These are phyloP conservation scores for Drosophila burlai DNA, from an alignment of 1,140 invertebrate genomes.

Conservation along the genomic window DNA sequence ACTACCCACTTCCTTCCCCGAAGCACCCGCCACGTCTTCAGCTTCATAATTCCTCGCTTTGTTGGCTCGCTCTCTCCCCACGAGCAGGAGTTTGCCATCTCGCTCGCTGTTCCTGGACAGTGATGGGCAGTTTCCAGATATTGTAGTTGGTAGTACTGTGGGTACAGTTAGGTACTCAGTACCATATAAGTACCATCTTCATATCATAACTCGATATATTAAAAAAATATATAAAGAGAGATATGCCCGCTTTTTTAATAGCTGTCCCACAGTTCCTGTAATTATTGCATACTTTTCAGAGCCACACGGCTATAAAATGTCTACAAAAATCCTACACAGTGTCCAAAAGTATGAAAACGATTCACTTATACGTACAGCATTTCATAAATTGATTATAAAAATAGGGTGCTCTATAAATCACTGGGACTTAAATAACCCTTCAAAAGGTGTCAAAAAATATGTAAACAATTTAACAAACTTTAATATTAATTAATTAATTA, in stretches of 20 bases:
- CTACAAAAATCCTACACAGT: too few species aligned
- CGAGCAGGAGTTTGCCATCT: neutral
- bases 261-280: neutral
- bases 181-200: too few species aligned
- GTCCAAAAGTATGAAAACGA: neutral
- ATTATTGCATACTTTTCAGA: neutral
- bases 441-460: too few species aligned
- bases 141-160: neutral
- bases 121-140: neutral
- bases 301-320: too few species aligned
- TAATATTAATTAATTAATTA: neutral
- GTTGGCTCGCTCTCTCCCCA: conserved; percentile 23
- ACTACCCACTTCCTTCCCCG: conserved; percentile 4
- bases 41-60: conserved; percentile 73
- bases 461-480: too few species aligned
- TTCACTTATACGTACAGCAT: neutral
- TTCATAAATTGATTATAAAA: too few species aligned
- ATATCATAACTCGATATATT: too few species aligned
- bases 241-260: neutral
- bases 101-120: conserved; percentile 9
- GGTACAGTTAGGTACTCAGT: neutral
- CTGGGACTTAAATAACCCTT: too few species aligned
- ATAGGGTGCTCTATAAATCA: too few species aligned
- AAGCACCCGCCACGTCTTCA: conserved; percentile 34
- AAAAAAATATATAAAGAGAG: too few species aligned